These are phyloP conservation scores for Sebastes schlegelii DNA, from an alignment of 2,113 vertebrate species.

Conservation along the genomic window DNA sequence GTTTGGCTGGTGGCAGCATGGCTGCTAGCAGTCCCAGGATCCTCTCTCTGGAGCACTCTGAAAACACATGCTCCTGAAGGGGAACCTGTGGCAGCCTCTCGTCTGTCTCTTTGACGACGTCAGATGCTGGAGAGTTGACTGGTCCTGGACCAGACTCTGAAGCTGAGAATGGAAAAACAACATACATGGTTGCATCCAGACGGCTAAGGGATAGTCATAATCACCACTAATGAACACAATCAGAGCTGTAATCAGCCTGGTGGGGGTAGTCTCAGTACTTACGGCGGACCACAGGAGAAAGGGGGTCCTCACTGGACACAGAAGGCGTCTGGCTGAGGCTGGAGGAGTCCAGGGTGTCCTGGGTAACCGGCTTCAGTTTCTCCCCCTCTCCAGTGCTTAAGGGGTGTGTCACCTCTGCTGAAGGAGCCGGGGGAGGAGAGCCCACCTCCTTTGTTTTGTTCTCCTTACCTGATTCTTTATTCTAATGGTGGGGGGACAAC, in stretches of 20 bases:
- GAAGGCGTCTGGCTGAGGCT: slow-evolving; percentile 82
- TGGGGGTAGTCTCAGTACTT: slow-evolving; percentile 17
- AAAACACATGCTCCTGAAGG: slow-evolving; percentile 93
- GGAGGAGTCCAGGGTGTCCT: slow-evolving; percentile 81
- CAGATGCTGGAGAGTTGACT: slow-evolving; percentile 68
- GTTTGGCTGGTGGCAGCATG: slow-evolving; percentile 93
- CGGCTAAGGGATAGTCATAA: not conserved
- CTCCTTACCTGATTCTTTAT: slow-evolving; percentile 57
- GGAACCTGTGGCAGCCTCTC: slow-evolving; percentile 84
- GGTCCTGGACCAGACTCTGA: slow-evolving; percentile 69
- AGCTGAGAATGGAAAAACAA: slow-evolving; percentile 12
- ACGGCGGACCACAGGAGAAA: slow-evolving; percentile 80
- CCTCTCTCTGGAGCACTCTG: slow-evolving; percentile 97
- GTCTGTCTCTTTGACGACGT: slow-evolving; percentile 76
- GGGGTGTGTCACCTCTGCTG: slow-evolving; percentile 49
- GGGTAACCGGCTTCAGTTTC: slow-evolving; percentile 73
- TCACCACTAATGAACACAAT: not conserved
- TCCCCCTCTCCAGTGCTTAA: slow-evolving; percentile 49
- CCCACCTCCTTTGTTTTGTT: slow-evolving; percentile 61
- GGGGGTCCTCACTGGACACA: slow-evolving; percentile 81
- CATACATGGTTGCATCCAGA: not conserved
- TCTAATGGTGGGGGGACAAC: slow-evolving; percentile 44
- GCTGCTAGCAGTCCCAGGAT: slow-evolving; percentile 95
- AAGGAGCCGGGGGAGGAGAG: slow-evolving; percentile 35
- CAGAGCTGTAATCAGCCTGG: too few relatives aligned